Conservation (phyloP, 2,113 vertebrate genomes). For the Prietella phreatophila region DNA sequence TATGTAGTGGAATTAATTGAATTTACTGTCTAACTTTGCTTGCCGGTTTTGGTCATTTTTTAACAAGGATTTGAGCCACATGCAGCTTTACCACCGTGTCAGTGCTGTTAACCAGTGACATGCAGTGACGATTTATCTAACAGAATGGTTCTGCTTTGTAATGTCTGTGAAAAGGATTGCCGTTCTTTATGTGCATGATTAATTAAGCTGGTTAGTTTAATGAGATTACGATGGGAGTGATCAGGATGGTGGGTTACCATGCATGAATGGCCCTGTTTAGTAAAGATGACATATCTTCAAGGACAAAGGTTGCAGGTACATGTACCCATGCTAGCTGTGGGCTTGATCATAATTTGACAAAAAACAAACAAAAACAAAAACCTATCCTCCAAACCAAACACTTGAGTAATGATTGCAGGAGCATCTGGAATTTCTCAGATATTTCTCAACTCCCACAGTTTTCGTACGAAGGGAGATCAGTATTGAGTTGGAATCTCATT, state of each 20-base stretch:
- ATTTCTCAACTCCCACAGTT: conserved; percentile 23
- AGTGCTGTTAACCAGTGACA: background rate
- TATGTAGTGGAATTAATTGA: conserved; percentile 5
- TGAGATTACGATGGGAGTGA: background rate
- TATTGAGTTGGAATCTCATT: conserved; percentile 21
- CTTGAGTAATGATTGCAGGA: conserved; percentile 12
- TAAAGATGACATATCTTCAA: background rate
- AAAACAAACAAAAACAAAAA: background rate
- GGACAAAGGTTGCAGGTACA: background rate
- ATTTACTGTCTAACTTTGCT: background rate
- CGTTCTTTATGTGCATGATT: background rate
- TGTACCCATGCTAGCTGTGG: background rate
- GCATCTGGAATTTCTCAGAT: conserved; percentile 3
- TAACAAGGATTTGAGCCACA: background rate
- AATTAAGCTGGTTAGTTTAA: conserved; percentile 16
- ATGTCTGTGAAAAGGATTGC: background rate
- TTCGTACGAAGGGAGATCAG: conserved; percentile 13
- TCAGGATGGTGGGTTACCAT: background rate
- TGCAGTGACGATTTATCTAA: background rate
- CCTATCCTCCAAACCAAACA: background rate
- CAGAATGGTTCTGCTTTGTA: background rate
- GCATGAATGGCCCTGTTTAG: background rate
- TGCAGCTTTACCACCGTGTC: background rate
- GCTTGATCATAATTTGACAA: background rate
- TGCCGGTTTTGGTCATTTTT: background rate